Evolutionary conservation across 2,888 invertebrate genomes (phyloP).

Genomic region (Coronaproctus castanopsis): DNA sequence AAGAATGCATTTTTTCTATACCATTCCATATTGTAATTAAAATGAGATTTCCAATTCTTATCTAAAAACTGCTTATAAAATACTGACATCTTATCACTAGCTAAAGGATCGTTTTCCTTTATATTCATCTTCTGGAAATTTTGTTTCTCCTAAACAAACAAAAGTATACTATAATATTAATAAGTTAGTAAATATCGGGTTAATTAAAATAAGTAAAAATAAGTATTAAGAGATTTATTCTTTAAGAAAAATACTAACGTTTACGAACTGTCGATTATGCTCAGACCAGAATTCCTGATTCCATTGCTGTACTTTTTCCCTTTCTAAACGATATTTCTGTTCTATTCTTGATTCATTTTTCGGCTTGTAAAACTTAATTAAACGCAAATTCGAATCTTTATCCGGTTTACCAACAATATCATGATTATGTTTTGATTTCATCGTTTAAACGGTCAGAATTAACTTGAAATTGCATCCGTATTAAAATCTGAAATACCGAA

Average conservation of each 20-base stretch:
- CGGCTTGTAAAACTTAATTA: constrained; percentile 41
- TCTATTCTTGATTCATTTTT: constrained; percentile 44
- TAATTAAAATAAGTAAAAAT: no score
- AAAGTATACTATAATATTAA: no score
- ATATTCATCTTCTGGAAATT: not conserved
- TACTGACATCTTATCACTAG: constrained; percentile 56
- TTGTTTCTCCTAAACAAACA: not conserved
- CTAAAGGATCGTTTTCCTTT: not conserved
- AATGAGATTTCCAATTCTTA: constrained; percentile 53
- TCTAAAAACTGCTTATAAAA: constrained; percentile 73
- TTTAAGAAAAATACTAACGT: no score
- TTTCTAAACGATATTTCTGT: constrained; percentile 37
- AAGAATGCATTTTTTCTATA: constrained; percentile 48
- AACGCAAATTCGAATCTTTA: constrained; percentile 54
- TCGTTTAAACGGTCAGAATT: no score
- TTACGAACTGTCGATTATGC: constrained; percentile 55
- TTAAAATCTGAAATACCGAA: no score
- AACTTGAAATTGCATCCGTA: no score
- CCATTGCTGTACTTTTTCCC: constrained; percentile 54
- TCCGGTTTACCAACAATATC: constrained; percentile 65
- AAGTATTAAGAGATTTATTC: no score
- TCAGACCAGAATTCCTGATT: constrained; percentile 64
- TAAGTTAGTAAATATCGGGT: no score
- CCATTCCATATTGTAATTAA: constrained; percentile 63
- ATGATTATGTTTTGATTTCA: not conserved